These are phyloP conservation scores for Oedothorax gibbosus DNA, from an alignment of 1,140 invertebrate species.

Conservation along the genomic window DNA sequence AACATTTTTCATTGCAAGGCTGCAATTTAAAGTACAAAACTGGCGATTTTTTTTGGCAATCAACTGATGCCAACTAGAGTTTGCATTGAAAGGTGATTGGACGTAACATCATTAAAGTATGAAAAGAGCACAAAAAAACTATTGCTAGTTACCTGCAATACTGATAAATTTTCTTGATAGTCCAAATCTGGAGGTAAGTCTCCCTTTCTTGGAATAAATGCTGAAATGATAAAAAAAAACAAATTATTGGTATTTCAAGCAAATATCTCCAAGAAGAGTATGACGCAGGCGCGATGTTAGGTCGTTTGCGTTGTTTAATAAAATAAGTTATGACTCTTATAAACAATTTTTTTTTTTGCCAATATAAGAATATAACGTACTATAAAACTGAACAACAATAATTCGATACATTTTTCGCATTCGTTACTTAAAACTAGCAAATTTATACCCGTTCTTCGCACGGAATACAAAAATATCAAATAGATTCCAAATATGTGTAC, in stretches of 20 bases:
- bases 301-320: neutral
- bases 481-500: too few relatives aligned
- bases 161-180: slow-evolving; percentile 37
- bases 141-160: slow-evolving; percentile 26
- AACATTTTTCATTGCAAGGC: too few relatives aligned
- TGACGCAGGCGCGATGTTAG: neutral
- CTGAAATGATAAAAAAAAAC: slow-evolving; percentile 6
- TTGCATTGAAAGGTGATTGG: too few relatives aligned
- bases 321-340: neutral
- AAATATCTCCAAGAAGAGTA: neutral
- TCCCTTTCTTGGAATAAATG: slow-evolving; percentile 43
- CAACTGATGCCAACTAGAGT: too few relatives aligned
- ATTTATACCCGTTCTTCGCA: too few relatives aligned
- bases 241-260: neutral
- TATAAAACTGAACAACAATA: neutral
- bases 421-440: too few relatives aligned
- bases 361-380: neutral
- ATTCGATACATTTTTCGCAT: neutral
- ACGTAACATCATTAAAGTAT: too few relatives aligned
- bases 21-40: too few relatives aligned
- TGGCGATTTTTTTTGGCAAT: too few relatives aligned
- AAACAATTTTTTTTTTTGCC: neutral
- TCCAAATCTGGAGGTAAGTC: slow-evolving; percentile 34
- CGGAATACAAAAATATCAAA: too few relatives aligned
- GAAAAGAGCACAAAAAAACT: too few relatives aligned